A percentile compares a stretch with the other conserved stretches of the same genome.
phyloP scores from a whole-genome alignment of 1,140 invertebrate species.

The Asbolus verrucosus region DNA sequence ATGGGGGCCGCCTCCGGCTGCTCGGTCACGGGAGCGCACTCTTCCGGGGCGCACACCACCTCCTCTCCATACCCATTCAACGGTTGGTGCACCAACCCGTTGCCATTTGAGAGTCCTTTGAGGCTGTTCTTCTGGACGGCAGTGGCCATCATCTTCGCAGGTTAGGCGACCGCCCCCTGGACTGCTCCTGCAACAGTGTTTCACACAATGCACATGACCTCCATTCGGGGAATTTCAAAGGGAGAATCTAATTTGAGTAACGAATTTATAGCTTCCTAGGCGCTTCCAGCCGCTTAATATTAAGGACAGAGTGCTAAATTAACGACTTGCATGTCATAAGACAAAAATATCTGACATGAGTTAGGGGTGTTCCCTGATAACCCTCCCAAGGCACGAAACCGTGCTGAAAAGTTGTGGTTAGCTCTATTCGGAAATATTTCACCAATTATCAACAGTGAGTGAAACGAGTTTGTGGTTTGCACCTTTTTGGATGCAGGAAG shows the following conservation, averaged over 20 bases:
- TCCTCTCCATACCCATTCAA: conserved; percentile 51
- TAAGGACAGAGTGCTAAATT: conserved; percentile 7
- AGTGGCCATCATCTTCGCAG: conserved; percentile 74
- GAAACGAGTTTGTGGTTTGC: conserved; percentile 6
- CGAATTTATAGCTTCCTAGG: not conserved
- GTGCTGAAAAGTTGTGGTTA: not conserved
- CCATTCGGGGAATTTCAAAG: not conserved
- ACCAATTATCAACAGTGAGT: too few species aligned
- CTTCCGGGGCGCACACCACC: not conserved
- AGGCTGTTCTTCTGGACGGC: conserved; percentile 81
- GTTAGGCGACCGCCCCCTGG: conserved; percentile 5
- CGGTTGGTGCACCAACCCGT: conserved; percentile 68
- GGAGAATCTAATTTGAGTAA: not conserved
- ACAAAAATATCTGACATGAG: conserved; percentile 37
- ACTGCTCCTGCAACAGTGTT: not conserved
- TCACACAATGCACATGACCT: not conserved
- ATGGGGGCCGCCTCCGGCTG: conserved; percentile 69
- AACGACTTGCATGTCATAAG: conserved; percentile 32
- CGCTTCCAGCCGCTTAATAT: conserved; percentile 1
- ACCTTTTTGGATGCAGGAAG: conserved; percentile 12
- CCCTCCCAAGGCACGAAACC: not conserved
- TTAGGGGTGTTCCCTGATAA: conserved; percentile 23
- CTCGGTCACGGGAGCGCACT: too few species aligned
- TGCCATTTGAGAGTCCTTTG: conserved; percentile 73
- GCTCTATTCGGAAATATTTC: too few species aligned